Percentiles rank a stretch among this genome's conserved stretches.
phyloP scores from a whole-genome alignment of 2,888 invertebrate genomes.

The Mylabris sibirica region DNA sequence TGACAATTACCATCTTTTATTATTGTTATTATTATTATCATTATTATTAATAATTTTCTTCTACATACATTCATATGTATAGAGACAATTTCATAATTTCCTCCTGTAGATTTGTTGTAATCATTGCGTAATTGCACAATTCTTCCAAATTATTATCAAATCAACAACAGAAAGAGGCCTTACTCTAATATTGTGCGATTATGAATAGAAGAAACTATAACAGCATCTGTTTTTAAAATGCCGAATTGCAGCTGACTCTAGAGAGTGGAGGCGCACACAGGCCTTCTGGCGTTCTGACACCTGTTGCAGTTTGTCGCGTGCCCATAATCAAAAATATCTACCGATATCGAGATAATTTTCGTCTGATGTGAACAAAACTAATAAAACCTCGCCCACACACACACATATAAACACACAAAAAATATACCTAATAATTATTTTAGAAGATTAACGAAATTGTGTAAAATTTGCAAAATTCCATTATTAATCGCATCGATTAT shows the following conservation, averaged over 20 bases:
- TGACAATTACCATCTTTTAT: conserved; percentile 14
- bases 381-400: too few species aligned
- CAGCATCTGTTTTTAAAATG: conserved; percentile 46
- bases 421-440: too few species aligned
- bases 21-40: background rate
- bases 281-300: conserved; percentile 56
- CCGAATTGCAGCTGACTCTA: conserved; percentile 55
- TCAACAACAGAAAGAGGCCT: background rate
- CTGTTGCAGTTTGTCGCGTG: conserved; percentile 54
- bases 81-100: conserved; percentile 12
- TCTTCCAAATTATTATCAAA: background rate
- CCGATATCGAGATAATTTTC: background rate
- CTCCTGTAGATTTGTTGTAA: background rate
- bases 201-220: background rate
- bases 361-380: too few species aligned
- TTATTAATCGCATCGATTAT: background rate
- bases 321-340: conserved; percentile 45
- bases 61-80: too few species aligned
- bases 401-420: too few species aligned
- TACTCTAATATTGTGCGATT: background rate
- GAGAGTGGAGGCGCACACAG: conserved; percentile 41
- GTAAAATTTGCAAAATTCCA: background rate
- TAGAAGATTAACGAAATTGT: too few species aligned
- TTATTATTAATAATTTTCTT: background rate
- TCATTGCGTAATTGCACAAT: background rate